Evolutionary conservation across 2,888 invertebrate species (phyloP), one percentile per base, ranked within the genome.

Genomic region (Athetis lepigone): DNA sequence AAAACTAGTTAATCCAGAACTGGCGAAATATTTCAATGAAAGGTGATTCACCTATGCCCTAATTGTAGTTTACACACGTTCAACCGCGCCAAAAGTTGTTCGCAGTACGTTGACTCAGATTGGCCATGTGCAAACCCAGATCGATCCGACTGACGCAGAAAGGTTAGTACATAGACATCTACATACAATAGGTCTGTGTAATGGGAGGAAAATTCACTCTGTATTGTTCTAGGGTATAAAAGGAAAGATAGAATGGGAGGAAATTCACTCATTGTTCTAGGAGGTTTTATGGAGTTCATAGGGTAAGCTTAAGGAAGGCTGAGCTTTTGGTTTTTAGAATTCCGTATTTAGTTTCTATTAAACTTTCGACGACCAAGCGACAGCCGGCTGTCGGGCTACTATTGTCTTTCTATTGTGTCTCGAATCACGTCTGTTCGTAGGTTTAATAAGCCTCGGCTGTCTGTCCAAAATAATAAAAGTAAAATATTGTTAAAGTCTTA

Each of bases 31-130:
- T 33, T 45, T 13, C 58, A 60, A 55, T 40, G 9, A 62, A 63
- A 72, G 68, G 63, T 76, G 70, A 78, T 65, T 79, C 73, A 82
- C 73, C 71, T 57, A 45, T 55, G 70, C 52, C 73, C 75, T 74
- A 78, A 80, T 77, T 81, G 69, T 70, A 77, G 56, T 72, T 45
- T 33, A 49, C 46, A 33, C 33, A 33, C 33, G 13, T 33, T 13
- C 33, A 33, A 13, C 9, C 49, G 45, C 58, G 63, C 70, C 46
- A 63, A 60, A 65, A 54, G 55, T 70, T 66, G 39, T 65, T 75
- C 65, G 36, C 33, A 27, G 46, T 50, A 52, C 27, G 33, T 66
- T 52, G 66, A 58, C 25, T 54, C 42, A 37, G 40, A 57, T 52
- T 66, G 36, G 60, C 57, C 29, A 67, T 52, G 69, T 59, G 57